Evolutionary conservation across 2,113 vertebrate species (phyloP), one percentile per base, ranked within the genome.

Genomic region (Megalops atlanticus): DNA sequence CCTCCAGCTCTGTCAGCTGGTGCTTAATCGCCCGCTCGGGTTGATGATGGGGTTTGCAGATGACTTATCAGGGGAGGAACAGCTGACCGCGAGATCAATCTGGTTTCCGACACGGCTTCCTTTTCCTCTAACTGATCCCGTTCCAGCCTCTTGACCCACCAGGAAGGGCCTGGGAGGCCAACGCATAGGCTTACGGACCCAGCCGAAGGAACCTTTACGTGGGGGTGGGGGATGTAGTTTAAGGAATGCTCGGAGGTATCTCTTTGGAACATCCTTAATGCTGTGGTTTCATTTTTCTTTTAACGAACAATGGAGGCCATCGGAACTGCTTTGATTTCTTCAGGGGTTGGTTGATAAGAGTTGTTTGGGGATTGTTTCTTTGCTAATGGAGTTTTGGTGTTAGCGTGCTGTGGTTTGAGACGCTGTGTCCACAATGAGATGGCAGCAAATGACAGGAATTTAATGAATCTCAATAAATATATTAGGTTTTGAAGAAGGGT

Each of bases 31-130:
- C 91, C 82, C 92, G 89, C 92, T 89, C 83, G 90, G 93, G 93
- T 87, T 89, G 92, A 93, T 93, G 93, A 93, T 91, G 94, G 91
- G 90, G 85, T 91, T 91, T 92, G 91, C 94, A 95, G 94, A 94
- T 95, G 95, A 94, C 94, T 94, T 96, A 96, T 96, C 95, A 95
- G 95, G 90, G 87, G 12, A 94, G 86, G 88, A 94, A 94, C 95
- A 95, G 94, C n/a, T 95, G 92, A 92, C 93, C 94, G 92, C 93
- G 93, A 92, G 92, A 95, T 95, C 95, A 96, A 96, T 95, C 95
- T 95, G 92, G 16, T 94, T 95, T 96, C 94, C 94, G 94, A 95
- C 95, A 96, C 93, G 90, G 94, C 93, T 95, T 96, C 94, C 94
- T 82, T 94, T 95, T 96, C 94, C 94, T 95, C 93, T 93, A 95